phyloP scores from a whole-genome alignment of 2,113 vertebrate species.

The Psophia crepitans region DNA sequence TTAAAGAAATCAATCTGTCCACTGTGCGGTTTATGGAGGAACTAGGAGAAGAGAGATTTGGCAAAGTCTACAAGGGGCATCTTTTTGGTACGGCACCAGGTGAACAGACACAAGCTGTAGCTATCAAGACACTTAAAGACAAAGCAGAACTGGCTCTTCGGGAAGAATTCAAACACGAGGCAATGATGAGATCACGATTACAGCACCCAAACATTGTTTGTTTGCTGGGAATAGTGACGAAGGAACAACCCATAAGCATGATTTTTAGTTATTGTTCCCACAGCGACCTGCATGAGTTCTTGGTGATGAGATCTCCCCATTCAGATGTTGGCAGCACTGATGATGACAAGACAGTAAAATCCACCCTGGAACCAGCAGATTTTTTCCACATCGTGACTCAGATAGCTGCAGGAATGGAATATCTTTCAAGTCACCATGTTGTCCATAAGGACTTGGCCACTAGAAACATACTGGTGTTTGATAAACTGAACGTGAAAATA shows the following conservation, averaged over 20 bases:
- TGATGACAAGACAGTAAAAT: constrained; percentile 91
- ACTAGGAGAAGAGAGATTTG: constrained; percentile 93
- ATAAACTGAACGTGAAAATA: constrained; percentile 92
- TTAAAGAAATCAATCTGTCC: constrained; percentile 91
- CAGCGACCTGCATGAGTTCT: constrained; percentile 92
- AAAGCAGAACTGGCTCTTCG: constrained; percentile 86
- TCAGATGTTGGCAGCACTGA: constrained; percentile 94
- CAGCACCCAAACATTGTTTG: constrained; percentile 93
- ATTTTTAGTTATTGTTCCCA: constrained; percentile 89
- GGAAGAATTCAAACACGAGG: constrained; percentile 94
- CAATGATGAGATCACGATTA: constrained; percentile 83
- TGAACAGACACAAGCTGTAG: constrained; percentile 90
- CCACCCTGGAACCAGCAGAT: constrained; percentile 90
- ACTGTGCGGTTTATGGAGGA: constrained; percentile 94
- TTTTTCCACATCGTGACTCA: constrained; percentile 92
- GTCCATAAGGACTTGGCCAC: constrained; percentile 95
- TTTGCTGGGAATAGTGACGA: constrained; percentile 88
- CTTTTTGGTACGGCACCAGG: constrained; percentile 86
- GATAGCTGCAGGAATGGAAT: constrained; percentile 96
- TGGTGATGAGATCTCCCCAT: constrained; percentile 93
- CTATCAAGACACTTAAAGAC: constrained; percentile 95
- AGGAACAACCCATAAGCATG: constrained; percentile 94
- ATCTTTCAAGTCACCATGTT: constrained; percentile 89
- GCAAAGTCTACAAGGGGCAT: constrained; percentile 95
- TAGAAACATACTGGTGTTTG: constrained; percentile 91